These are phyloP conservation scores for Agrochola macilenta DNA, from an alignment of 2,888 invertebrate genomes.

Conservation along the genomic window DNA sequence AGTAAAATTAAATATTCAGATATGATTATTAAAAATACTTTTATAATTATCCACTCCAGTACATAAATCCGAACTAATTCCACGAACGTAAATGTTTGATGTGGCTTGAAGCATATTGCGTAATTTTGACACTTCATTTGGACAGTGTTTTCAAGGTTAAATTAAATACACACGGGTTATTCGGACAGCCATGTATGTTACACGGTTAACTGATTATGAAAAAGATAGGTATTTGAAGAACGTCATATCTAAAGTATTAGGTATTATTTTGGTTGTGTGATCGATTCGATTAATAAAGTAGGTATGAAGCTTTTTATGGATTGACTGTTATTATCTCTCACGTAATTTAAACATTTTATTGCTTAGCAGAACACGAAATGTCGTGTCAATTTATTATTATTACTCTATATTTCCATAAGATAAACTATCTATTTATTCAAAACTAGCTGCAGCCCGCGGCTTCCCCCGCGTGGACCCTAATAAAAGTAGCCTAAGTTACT, in stretches of 20 bases:
- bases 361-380: background rate
- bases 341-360: background rate
- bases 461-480: no score
- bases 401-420: background rate
- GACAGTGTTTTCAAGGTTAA: conserved; percentile 13
- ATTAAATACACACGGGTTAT: background rate
- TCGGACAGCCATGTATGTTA: background rate
- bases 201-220: background rate
- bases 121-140: background rate
- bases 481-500: no score
- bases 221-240: background rate
- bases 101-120: background rate
- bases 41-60: background rate
- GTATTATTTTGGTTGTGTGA: background rate
- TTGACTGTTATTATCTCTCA: background rate
- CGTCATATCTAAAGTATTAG: background rate
- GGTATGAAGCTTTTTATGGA: no score
- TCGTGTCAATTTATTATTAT: background rate
- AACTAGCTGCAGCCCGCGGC: background rate
- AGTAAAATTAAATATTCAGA: background rate
- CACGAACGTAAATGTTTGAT: background rate
- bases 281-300: background rate
- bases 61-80: background rate
- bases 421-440: background rate
- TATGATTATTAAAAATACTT: background rate